Evolutionary conservation across 1,140 invertebrate species (phyloP).

Genomic region (Aphelenchoides fujianensis): DNA sequence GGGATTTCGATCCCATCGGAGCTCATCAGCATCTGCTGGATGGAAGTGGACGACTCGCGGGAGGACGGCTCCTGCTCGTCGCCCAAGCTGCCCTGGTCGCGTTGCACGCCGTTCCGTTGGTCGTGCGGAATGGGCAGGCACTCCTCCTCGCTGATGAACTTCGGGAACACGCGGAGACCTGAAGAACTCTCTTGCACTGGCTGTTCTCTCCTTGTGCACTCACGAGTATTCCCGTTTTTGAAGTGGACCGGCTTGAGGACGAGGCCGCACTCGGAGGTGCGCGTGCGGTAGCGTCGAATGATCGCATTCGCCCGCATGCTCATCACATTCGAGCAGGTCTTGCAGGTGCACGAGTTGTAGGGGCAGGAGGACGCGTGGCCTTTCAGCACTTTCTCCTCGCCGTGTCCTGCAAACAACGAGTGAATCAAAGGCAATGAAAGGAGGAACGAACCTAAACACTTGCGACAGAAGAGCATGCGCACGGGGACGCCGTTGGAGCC

Average conservation of each 20-base stretch:
- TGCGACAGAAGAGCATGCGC: conserved; percentile 57
- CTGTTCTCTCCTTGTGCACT: neutral
- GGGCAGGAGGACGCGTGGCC: conserved; percentile 58
- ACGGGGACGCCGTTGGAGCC: conserved; percentile 23
- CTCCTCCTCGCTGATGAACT: conserved; percentile 61
- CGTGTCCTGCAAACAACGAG: too few species aligned
- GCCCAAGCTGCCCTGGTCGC: conserved; percentile 9
- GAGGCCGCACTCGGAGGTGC: conserved; percentile 58
- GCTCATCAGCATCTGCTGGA: conserved; percentile 11
- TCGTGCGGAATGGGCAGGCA: conserved; percentile 56
- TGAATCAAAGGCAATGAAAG: too few species aligned
- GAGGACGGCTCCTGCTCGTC: conserved; percentile 23
- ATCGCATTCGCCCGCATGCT: conserved; percentile 61
- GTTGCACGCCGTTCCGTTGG: conserved; percentile 5
- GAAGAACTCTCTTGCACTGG: neutral
- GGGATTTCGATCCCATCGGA: conserved; percentile 28
- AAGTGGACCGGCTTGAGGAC: conserved; percentile 61
- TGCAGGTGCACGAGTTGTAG: conserved; percentile 60
- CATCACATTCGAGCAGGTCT: conserved; percentile 62
- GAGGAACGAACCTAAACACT: too few species aligned
- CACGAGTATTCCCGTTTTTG: conserved; percentile 59
- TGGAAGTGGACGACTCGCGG: conserved; percentile 13
- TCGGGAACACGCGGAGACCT: conserved; percentile 56
- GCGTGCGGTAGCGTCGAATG: conserved; percentile 57
- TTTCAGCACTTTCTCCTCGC: too few species aligned